Evolutionary conservation across 2,113 vertebrate genomes (phyloP).

Genomic region (Mionectes macconnelli): DNA sequence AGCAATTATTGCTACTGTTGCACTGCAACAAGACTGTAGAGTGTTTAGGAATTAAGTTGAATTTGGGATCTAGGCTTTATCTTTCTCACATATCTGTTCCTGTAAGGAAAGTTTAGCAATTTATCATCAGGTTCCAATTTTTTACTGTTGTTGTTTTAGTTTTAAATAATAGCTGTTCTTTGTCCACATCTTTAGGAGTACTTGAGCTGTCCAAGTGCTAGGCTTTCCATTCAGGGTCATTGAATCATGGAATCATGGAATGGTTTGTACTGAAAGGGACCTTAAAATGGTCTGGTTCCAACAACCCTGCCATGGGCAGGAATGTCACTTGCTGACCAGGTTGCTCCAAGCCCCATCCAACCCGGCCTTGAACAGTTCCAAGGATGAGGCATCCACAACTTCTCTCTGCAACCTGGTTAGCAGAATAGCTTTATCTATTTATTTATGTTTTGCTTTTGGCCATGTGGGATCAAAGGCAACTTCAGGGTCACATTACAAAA

Average conservation of each 20-base stretch:
- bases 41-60: not conserved
- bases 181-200: not conserved
- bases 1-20: not conserved
- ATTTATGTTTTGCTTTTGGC: not conserved
- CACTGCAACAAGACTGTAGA: not conserved
- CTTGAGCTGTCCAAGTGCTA: not conserved
- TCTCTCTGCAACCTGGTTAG: not conserved
- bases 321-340: not conserved
- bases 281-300: not conserved
- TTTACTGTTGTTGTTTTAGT: not conserved
- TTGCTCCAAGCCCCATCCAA: not conserved
- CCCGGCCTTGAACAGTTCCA: not conserved
- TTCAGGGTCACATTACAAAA: not conserved
- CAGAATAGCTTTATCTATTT: not conserved
- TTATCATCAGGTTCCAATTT: not conserved
- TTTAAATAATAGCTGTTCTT: not conserved
- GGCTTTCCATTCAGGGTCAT: not conserved
- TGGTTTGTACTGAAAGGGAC: not conserved
- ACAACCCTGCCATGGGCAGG: not conserved
- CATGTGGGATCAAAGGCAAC: not conserved
- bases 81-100: not conserved
- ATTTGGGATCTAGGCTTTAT: not conserved
- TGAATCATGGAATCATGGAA: not conserved
- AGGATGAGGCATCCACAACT: not conserved
- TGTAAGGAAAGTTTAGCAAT: not conserved